phyloP scores from a whole-genome alignment of 2,113 vertebrate genomes.

The Stegostoma tigrinum region DNA sequence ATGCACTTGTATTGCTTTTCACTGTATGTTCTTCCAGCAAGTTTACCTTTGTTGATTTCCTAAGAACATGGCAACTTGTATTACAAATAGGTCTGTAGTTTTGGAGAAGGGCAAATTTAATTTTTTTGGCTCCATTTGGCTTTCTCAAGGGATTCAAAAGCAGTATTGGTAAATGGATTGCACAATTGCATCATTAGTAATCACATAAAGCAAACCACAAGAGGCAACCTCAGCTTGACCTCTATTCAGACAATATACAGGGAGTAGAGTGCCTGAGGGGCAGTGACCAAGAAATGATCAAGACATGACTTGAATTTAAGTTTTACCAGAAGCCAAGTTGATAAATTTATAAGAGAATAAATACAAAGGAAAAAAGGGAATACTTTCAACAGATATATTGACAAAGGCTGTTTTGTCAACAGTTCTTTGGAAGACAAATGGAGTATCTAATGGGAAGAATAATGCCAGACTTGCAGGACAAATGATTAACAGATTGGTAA shows the following conservation, averaged over 20 bases:
- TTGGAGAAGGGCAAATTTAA: background rate
- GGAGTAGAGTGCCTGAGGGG: background rate
- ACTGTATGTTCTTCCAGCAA: background rate
- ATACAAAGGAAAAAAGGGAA: background rate
- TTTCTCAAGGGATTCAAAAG: background rate
- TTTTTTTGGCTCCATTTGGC: background rate
- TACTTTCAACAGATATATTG: background rate
- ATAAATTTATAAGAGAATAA: background rate
- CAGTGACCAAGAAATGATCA: background rate
- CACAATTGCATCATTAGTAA: background rate
- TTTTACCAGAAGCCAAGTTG: background rate
- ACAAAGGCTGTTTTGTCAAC: background rate
- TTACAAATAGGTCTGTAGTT: background rate
- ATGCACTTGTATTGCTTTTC: background rate
- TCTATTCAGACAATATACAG: background rate
- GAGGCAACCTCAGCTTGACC: background rate
- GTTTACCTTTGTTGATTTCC: background rate
- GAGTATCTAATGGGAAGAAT: background rate
- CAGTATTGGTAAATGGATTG: background rate
- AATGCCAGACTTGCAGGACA: background rate
- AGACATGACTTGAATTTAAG: background rate
- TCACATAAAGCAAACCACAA: background rate
- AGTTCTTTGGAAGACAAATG: background rate
- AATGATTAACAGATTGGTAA: background rate
- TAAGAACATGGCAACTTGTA: background rate